phyloP scores from a whole-genome alignment of 2,888 invertebrate species.

The Acleris literana region DNA sequence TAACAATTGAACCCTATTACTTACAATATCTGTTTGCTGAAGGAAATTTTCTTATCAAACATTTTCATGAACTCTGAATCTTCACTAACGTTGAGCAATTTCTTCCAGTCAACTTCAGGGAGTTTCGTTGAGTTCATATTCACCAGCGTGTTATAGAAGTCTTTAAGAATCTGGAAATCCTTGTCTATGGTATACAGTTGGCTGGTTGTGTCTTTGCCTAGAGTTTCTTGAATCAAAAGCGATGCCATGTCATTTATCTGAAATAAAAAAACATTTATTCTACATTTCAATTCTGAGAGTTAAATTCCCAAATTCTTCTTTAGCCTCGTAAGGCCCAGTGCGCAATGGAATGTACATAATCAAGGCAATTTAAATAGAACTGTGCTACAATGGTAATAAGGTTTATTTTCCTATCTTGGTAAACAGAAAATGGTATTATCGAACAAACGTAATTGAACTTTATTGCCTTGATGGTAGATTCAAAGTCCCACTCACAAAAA shows the following conservation, averaged over 20 bases:
- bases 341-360: no score
- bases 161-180: slow-evolving; percentile 62
- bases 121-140: slow-evolving; percentile 47
- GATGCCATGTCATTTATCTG: slow-evolving; percentile 78
- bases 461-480: no score
- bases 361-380: no score
- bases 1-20: slow-evolving; percentile 38
- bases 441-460: no score
- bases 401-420: no score
- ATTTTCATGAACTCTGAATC: slow-evolving; percentile 60
- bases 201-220: slow-evolving; percentile 69
- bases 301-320: no score
- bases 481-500: no score
- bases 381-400: no score
- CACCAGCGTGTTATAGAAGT: slow-evolving; percentile 57
- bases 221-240: slow-evolving; percentile 69
- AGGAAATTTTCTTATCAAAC: slow-evolving; percentile 52
- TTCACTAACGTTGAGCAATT: slow-evolving; percentile 53
- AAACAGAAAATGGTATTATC: no score
- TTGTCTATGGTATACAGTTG: slow-evolving; percentile 67
- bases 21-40: slow-evolving; percentile 73
- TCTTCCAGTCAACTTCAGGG: slow-evolving; percentile 54
- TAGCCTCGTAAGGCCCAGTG: no score
- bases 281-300: no score
- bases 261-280: slow-evolving; percentile 33